Evolutionary conservation across 2,888 invertebrate genomes (phyloP).

Genomic region (Pteria penguin): DNA sequence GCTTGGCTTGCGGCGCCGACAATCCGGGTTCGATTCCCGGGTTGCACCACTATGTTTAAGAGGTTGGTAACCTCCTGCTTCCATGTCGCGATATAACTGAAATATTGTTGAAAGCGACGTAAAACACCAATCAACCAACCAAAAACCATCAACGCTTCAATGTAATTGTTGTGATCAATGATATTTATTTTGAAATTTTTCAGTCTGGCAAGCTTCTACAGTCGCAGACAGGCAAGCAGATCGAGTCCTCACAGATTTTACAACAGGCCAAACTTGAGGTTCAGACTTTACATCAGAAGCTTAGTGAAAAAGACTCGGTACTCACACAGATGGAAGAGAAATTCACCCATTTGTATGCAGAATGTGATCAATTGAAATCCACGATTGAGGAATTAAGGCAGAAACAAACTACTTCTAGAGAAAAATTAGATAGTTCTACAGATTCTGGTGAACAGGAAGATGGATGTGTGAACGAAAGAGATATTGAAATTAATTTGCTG

Average conservation of each 20-base stretch:
- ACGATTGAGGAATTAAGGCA: not conserved
- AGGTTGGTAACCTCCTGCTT: too few species aligned
- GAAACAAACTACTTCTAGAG: not conserved
- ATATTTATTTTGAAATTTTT: conserved; percentile 26
- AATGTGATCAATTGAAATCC: conserved; percentile 46
- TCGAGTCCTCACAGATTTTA: conserved; percentile 67
- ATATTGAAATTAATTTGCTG: not conserved
- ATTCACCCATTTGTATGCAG: conserved; percentile 45
- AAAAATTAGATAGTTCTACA: conserved; percentile 14
- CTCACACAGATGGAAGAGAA: conserved; percentile 53
- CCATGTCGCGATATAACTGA: too few species aligned
- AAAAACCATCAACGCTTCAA: too few species aligned
- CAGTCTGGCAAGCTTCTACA: conserved; percentile 73
- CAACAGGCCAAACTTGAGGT: conserved; percentile 74
- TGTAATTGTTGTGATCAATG: not conserved
- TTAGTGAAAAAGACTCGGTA: conserved; percentile 59
- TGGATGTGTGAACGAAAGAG: not conserved
- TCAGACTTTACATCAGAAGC: conserved; percentile 65
- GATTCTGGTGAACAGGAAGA: conserved; percentile 19
- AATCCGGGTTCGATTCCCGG: too few species aligned
- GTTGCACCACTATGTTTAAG: too few species aligned
- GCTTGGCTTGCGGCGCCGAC: too few species aligned
- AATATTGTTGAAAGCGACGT: too few species aligned
- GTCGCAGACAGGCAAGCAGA: conserved; percentile 65
- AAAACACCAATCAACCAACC: too few species aligned